Evolutionary conservation across 2,888 invertebrate species (phyloP).

Genomic region (Rhimphoctona megacephalus): DNA sequence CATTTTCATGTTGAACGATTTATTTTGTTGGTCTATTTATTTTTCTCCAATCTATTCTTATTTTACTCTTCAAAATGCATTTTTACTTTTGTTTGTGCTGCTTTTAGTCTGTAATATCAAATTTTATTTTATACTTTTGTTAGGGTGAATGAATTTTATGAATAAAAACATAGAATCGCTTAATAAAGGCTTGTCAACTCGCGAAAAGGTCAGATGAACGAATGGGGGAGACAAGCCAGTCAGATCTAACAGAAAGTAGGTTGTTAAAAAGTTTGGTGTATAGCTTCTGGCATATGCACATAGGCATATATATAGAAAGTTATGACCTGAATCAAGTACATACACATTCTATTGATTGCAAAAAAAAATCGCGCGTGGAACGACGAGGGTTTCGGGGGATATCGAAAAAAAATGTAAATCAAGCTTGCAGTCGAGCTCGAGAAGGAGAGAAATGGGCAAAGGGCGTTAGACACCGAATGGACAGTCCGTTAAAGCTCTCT

Average conservation of each 20-base stretch:
- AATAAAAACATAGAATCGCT: not conserved
- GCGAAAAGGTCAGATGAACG: not conserved
- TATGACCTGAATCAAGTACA: constrained; percentile 13
- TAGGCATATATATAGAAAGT: not conserved
- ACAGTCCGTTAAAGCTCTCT: constrained; percentile 7
- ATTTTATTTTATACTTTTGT: not conserved
- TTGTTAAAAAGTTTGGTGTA: constrained; percentile 32
- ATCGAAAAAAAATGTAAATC: constrained; percentile 57
- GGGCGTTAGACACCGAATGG: constrained; percentile 20
- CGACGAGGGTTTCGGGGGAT: not conserved
- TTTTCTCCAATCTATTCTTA: not conserved
- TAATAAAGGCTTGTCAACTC: not conserved
- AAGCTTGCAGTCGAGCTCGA: constrained; percentile 34
- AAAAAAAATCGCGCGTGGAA: not conserved
- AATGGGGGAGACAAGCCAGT: not conserved
- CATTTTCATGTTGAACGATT: not conserved
- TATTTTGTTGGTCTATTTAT: not conserved
- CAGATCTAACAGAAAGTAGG: not conserved
- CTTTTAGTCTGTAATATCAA: not conserved
- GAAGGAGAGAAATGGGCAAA: constrained; percentile 25
- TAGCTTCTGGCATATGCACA: not conserved
- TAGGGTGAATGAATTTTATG: not conserved
- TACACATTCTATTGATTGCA: constrained; percentile 47
- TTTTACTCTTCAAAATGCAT: not conserved
- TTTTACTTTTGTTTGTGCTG: too few species aligned